Conservation (phyloP, 2,888 invertebrate genomes). For the Halocaridina rubra region DNA sequence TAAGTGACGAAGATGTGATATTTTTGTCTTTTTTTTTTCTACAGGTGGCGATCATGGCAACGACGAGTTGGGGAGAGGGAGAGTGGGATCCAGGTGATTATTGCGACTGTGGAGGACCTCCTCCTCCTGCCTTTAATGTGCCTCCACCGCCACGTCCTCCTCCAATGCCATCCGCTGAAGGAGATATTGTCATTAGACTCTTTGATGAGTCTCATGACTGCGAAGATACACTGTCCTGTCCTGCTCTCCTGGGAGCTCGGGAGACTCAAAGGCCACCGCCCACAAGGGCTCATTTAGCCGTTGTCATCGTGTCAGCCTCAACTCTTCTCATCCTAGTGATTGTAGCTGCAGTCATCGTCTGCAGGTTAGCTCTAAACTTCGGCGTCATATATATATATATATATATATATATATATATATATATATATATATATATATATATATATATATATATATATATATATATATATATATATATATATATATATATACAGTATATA, state of each 20-base stretch:
- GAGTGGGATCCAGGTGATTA: slow-evolving; percentile 34
- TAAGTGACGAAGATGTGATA: too few species aligned
- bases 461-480: not conserved
- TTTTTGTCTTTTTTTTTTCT: not conserved
- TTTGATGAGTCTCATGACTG: slow-evolving; percentile 14
- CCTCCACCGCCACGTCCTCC: slow-evolving; percentile 38
- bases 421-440: not conserved
- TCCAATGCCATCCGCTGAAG: not conserved
- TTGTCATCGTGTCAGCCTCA: slow-evolving; percentile 42
- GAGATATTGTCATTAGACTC: not conserved
- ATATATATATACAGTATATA: not conserved
- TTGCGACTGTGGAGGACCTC: slow-evolving; percentile 44
- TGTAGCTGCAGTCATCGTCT: slow-evolving; percentile 41
- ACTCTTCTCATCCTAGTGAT: slow-evolving; percentile 40
- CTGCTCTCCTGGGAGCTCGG: slow-evolving; percentile 36
- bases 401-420: not conserved
- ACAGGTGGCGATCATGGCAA: slow-evolving; percentile 31
- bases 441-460: not conserved
- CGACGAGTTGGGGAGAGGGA: slow-evolving; percentile 24
- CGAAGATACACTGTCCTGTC: slow-evolving; percentile 30
- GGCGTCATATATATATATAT: not conserved
- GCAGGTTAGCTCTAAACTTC: slow-evolving; percentile 16
- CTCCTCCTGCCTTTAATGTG: slow-evolving; percentile 33
- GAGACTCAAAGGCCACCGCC: slow-evolving; percentile 21
- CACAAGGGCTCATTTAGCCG: slow-evolving; percentile 21